A percentile compares a stretch with the other conserved stretches of the same genome.
Evolutionary conservation across 2,113 vertebrate species (phyloP).

Genomic region (Danionella cerebrum): DNA sequence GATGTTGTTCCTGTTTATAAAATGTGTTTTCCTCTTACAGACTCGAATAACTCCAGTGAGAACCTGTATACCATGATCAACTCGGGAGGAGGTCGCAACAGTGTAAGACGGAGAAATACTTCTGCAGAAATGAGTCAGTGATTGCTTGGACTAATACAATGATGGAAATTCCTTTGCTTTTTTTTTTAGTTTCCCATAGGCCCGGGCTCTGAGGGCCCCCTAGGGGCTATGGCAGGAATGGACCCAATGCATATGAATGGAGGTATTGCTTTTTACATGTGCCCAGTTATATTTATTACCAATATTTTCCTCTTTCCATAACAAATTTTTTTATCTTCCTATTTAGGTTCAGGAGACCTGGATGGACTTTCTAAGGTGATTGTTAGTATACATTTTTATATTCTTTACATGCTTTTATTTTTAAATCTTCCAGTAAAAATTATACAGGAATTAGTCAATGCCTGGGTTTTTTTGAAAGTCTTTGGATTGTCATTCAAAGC

Average conservation of each 20-base stretch:
- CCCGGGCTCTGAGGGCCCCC: slow-evolving; percentile 91
- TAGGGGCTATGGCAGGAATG: slow-evolving; percentile 98
- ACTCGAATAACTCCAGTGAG: slow-evolving; percentile 99
- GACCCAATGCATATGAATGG: slow-evolving; percentile 99
- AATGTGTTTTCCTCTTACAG: slow-evolving; percentile 58
- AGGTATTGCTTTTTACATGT: not conserved
- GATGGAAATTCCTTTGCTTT: not conserved
- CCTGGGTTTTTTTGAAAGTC: too few relatives aligned
- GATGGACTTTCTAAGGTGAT: slow-evolving; percentile 98
- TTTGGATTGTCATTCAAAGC: too few relatives aligned
- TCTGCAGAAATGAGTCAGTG: not conserved
- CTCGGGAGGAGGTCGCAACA: slow-evolving; percentile 94
- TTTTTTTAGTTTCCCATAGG: slow-evolving; percentile 87
- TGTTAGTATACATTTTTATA: not conserved
- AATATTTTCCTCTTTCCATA: not conserved
- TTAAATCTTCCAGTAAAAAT: not conserved
- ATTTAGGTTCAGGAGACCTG: slow-evolving; percentile 91
- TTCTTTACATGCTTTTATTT: too few relatives aligned
- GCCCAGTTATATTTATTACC: too few relatives aligned
- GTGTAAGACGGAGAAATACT: slow-evolving; percentile 66
- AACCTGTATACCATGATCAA: slow-evolving; percentile 99
- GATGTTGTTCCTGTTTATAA: too few relatives aligned
- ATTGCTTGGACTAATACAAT: not conserved
- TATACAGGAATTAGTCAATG: too few relatives aligned
- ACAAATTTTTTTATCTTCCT: not conserved